Percentiles rank a stretch among this genome's conserved stretches.
Evolutionary conservation across 2,113 vertebrate species (phyloP).

Genomic region (Amazona guildingii): DNA sequence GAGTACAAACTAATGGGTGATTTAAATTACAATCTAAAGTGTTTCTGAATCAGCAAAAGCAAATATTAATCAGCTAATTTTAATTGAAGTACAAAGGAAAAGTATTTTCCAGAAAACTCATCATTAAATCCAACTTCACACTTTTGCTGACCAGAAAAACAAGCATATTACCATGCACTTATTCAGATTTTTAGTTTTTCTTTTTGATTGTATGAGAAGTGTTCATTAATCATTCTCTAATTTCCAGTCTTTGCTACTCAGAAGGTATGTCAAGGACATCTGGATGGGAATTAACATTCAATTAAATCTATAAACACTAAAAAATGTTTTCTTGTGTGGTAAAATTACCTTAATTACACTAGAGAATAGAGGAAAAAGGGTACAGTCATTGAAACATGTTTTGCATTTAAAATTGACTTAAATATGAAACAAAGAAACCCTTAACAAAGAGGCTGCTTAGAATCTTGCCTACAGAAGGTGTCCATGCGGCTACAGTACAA

Average conservation of each 20-base stretch:
- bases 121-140: neutral
- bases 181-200: neutral
- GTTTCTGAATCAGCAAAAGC: neutral
- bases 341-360: constrained; percentile 46
- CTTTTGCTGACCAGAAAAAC: neutral
- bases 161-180: neutral
- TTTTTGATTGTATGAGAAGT: neutral
- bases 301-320: constrained; percentile 45
- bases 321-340: constrained; percentile 23
- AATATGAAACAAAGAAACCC: neutral
- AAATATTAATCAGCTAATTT: neutral
- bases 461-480: neutral
- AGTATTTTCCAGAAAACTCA: neutral
- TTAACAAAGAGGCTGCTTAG: neutral
- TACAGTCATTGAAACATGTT: neutral
- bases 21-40: neutral
- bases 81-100: neutral
- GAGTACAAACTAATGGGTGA: neutral
- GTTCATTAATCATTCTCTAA: constrained; percentile 26
- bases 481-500: neutral
- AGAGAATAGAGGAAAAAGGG: neutral
- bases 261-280: constrained; percentile 37
- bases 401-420: neutral
- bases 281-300: constrained; percentile 43
- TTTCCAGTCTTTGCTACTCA: constrained; percentile 27